Evolutionary conservation across 64 coral and sea anemone genomes (phyloP).

Genomic region (Astreopora myriophthalma): DNA sequence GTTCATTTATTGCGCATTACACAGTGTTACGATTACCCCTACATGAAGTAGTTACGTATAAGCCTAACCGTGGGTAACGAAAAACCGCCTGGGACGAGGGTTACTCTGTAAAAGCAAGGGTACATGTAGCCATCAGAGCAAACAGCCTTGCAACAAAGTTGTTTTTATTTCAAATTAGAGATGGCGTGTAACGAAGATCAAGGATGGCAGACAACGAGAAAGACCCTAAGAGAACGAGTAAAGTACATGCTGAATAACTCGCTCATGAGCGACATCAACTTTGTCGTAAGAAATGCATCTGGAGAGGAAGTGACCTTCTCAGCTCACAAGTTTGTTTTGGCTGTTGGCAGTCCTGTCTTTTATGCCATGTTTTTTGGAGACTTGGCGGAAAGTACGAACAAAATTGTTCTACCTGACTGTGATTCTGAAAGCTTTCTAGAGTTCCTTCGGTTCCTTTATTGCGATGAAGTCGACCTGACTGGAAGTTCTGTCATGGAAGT

Average conservation of each 20-base stretch:
- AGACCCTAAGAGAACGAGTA: constrained; percentile 26
- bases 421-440: constrained; percentile 45
- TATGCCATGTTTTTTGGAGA: constrained; percentile 57
- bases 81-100: no score
- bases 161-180: no score
- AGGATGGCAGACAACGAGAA: constrained; percentile 5
- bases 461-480: constrained; percentile 45
- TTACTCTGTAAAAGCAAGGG: no score
- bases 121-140: no score
- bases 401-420: constrained; percentile 44
- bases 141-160: no score
- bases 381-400: not conserved
- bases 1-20: no score
- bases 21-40: no score
- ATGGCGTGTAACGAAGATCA: constrained; percentile 8
- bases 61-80: no score
- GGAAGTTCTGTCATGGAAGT: constrained; percentile 34
- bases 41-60: no score
- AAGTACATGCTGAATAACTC: constrained; percentile 39
- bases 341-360: constrained; percentile 56
- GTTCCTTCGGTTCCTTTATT: constrained; percentile 60
- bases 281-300: not conserved
- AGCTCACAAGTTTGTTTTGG: constrained; percentile 57
- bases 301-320: not conserved
- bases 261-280: constrained; percentile 50